Evolutionary conservation across 2,888 invertebrate species (phyloP), one percentile per base, ranked within the genome.

Genomic region (Syrphus vitripennis): DNA sequence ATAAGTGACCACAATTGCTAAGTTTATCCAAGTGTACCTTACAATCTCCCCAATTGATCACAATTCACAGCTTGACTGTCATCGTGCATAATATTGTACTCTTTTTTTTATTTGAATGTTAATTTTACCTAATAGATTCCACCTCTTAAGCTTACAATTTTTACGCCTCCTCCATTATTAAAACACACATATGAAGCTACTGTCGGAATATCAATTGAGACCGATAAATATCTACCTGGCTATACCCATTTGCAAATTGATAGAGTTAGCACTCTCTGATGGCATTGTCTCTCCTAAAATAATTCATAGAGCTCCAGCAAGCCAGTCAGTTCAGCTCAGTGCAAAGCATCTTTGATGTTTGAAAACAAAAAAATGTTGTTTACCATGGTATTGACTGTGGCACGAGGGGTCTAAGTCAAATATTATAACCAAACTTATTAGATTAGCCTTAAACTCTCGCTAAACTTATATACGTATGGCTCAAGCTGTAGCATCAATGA

Each of bases 301-400:
- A 24, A 50, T 50, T 50, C 50, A 50, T 50, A 24, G 0, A 26
- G 7, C n/a, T n/a, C n/a, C n/a, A n/a, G n/a, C n/a, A n/a, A n/a
- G n/a, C n/a, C n/a, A n/a, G n/a, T n/a, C n/a, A n/a, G n/a, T n/a
- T n/a, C n/a, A n/a, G n/a, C n/a, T n/a, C n/a, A 67, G 57, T 48
- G 34, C 24, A 65, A 59, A 74, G 50, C 55, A 53, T 65, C 65
- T 59, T 74, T 42, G n/a, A 24, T 42, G 16, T 5, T 9, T 10
- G 26, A n/a, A 45, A 31, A 16, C 5, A 10, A 45, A 21, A 29
- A 72, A 57, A 78, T 69, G 50, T 26, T 24, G 59, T 24, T 70
- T 14, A 50, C 71, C 71, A 72, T 82, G 82, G 70, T 76, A 81
- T 81, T 81, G 81, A 74, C 74, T 74, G 57, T 74, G 48, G 37